A percentile compares a stretch with the other conserved stretches of the same genome.
Evolutionary conservation across 2,797 vertebrate genomes (phyloP).

Genomic region (Loriculus beryllinus): DNA sequence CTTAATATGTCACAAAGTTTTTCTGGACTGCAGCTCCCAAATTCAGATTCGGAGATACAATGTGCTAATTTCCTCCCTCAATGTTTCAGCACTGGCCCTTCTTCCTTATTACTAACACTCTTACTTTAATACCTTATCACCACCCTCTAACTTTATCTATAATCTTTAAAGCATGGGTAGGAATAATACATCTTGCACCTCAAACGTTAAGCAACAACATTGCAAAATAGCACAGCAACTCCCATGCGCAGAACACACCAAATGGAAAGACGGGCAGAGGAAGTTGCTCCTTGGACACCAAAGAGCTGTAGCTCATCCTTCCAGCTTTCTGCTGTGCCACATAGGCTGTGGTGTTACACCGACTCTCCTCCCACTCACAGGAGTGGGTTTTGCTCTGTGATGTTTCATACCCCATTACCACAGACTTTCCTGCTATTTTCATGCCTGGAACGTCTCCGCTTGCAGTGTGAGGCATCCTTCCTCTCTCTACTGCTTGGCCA

Average conservation of each 20-base stretch:
- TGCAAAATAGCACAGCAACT: background rate
- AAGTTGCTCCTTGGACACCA: background rate
- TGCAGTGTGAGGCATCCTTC: background rate
- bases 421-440: background rate
- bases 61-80: background rate
- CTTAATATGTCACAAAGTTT: background rate
- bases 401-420: background rate
- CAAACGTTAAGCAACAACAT: constrained; percentile 36
- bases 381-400: background rate
- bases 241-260: background rate
- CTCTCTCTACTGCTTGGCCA: background rate
- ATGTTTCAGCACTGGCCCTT: background rate
- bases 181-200: background rate
- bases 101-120: background rate
- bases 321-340: background rate
- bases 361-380: background rate
- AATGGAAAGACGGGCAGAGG: background rate
- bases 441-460: background rate
- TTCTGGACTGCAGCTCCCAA: background rate
- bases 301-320: background rate
- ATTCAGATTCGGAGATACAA: background rate
- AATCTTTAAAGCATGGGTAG: background rate
- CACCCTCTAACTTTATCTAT: background rate
- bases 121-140: constrained; percentile 3
- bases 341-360: background rate